A percentile compares a stretch with the other conserved stretches of the same genome.
These are phyloP conservation scores for Drosophila formosana DNA, from an alignment of 2,888 invertebrate species.

Conservation along the genomic window DNA sequence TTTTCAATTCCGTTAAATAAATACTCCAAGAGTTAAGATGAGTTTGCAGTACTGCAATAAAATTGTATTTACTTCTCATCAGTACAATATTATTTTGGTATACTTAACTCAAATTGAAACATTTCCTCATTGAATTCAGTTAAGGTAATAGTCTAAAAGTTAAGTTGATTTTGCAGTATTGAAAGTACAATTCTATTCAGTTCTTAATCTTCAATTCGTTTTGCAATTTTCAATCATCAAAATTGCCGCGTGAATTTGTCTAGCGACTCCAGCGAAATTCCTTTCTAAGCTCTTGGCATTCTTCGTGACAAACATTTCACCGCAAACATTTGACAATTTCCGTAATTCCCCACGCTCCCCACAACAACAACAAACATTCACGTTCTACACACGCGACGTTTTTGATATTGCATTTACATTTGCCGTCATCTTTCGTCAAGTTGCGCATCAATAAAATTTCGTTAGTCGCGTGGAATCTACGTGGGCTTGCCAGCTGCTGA, in stretches of 20 bases:
- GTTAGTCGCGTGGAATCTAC: conserved; percentile 47
- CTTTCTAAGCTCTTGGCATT: conserved; percentile 12
- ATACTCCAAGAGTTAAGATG: not conserved
- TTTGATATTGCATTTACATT: conserved; percentile 36
- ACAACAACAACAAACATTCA: conserved; percentile 2
- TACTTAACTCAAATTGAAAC: too few relatives aligned
- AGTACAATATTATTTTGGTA: too few relatives aligned
- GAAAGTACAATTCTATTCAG: not conserved
- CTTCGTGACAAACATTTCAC: conserved; percentile 31
- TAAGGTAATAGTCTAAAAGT: not conserved
- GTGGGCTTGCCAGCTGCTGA: conserved; percentile 62
- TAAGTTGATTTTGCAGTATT: not conserved
- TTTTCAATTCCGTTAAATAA: not conserved
- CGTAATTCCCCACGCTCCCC: conserved; percentile 9
- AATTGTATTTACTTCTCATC: too few relatives aligned
- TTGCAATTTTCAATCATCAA: conserved; percentile 1
- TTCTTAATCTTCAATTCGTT: not conserved
- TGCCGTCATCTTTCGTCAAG: conserved; percentile 57
- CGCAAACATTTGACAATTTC: conserved; percentile 45
- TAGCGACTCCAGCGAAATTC: conserved; percentile 2
- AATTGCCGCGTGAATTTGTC: conserved; percentile 9
- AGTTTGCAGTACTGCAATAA: not conserved
- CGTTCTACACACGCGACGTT: conserved; percentile 7
- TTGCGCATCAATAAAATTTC: conserved; percentile 58
- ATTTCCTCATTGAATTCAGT: too few relatives aligned